Evolutionary conservation across 1,140 invertebrate genomes (phyloP).

Genomic region (Phocides pigmalion): DNA sequence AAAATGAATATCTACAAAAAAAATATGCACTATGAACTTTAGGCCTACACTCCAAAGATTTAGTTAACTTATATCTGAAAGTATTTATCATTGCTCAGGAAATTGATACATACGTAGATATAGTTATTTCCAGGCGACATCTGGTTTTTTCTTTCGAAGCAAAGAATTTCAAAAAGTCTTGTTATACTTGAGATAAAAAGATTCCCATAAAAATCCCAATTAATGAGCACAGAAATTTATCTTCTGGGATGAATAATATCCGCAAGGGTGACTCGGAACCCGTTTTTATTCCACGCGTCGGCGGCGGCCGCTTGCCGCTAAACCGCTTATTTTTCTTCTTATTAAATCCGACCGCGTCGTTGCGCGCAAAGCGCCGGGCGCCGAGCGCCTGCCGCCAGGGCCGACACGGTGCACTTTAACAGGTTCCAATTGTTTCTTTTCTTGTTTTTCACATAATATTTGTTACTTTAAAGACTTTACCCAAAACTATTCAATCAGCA

Average conservation of each 20-base stretch:
- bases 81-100: too few species aligned
- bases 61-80: too few species aligned
- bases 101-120: too few species aligned
- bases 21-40: too few species aligned
- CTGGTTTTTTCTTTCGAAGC: not conserved
- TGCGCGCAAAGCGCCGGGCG: too few species aligned
- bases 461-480: not conserved
- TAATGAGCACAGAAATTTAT: slow-evolving; percentile 23
- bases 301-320: slow-evolving; percentile 3
- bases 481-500: too few species aligned
- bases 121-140: not conserved
- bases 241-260: slow-evolving; percentile 10
- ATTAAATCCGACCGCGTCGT: slow-evolving; percentile 23
- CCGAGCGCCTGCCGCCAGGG: too few species aligned
- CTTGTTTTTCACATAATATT: not conserved
- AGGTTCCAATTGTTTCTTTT: slow-evolving; percentile 1
- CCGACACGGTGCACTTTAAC: slow-evolving; percentile 10
- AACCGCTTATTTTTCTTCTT: slow-evolving; percentile 21
- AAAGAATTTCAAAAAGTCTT: slow-evolving; percentile 6
- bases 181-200: not conserved
- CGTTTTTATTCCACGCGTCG: slow-evolving; percentile 10
- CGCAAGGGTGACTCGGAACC: slow-evolving; percentile 11
- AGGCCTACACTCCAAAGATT: too few species aligned
- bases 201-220: slow-evolving; percentile 10
- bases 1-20: too few species aligned